Conservation (phyloP, 2,113 vertebrate species). For the Malurus elegans region DNA sequence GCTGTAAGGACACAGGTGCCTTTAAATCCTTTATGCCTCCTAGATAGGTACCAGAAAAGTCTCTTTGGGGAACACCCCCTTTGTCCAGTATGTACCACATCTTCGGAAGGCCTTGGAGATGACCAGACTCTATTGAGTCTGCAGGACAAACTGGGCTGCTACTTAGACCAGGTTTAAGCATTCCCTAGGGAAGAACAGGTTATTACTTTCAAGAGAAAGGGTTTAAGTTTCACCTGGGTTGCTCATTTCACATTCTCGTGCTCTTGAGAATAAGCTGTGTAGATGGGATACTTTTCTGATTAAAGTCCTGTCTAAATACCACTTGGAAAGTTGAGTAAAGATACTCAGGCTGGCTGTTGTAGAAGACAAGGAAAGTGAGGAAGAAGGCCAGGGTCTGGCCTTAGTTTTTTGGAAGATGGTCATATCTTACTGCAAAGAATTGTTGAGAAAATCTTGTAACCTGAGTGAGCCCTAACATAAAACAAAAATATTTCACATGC, state of each 20-base stretch:
- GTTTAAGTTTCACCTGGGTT: not conserved
- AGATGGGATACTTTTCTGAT: not conserved
- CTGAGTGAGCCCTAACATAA: not conserved
- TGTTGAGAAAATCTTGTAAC: not conserved
- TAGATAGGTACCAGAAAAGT: not conserved
- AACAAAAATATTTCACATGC: not conserved
- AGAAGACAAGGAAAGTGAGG: not conserved
- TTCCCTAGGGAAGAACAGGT: not conserved
- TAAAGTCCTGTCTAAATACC: not conserved
- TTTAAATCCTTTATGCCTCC: not conserved
- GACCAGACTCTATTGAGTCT: not conserved
- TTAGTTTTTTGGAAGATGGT: not conserved
- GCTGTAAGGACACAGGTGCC: not conserved
- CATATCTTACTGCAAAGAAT: not conserved
- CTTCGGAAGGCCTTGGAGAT: not conserved
- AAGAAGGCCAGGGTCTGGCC: not conserved
- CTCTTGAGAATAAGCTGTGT: not conserved
- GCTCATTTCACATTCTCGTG: not conserved
- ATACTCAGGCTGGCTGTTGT: not conserved
- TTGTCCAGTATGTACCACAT: not conserved
- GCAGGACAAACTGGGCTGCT: not conserved
- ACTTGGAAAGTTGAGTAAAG: not conserved
- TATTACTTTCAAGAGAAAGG: not conserved
- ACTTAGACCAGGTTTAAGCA: not conserved
- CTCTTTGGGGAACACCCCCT: not conserved